phyloP scores from a whole-genome alignment of 2,797 vertebrate species.

The Pseudochaenichthys georgianus region DNA sequence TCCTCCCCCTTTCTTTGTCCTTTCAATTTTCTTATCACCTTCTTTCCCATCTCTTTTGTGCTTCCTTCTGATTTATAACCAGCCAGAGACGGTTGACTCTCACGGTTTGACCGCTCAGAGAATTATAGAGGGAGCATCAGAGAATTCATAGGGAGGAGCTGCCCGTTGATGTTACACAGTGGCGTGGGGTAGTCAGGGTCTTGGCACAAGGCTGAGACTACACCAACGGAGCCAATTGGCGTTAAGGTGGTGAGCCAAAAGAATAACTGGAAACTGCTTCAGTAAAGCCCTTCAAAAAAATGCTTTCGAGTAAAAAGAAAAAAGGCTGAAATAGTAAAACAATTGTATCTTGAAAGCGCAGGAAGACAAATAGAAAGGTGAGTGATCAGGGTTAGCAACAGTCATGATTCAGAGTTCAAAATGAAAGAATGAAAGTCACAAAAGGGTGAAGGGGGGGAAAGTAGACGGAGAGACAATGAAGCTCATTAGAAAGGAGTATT shows the following conservation, averaged over 20 bases:
- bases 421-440: constrained; percentile 69
- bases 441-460: constrained; percentile 54
- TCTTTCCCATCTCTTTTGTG: constrained; percentile 65
- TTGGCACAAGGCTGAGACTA: constrained; percentile 78
- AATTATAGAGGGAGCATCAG: constrained; percentile 59
- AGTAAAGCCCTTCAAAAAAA: constrained; percentile 78
- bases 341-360: constrained; percentile 86
- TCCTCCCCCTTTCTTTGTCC: constrained; percentile 55
- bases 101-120: constrained; percentile 60
- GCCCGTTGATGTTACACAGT: constrained; percentile 75
- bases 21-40: constrained; percentile 67
- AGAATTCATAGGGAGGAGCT: constrained; percentile 69
- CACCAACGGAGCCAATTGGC: constrained; percentile 81
- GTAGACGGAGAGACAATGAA: constrained; percentile 52
- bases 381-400: constrained; percentile 75
- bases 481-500: constrained; percentile 68
- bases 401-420: constrained; percentile 67
- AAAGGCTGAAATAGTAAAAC: constrained; percentile 77
- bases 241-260: constrained; percentile 78
- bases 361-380: constrained; percentile 84
- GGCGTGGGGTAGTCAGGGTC: constrained; percentile 56
- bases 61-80: constrained; percentile 72
- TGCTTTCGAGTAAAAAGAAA: constrained; percentile 59
- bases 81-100: constrained; percentile 62
- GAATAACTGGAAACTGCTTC: constrained; percentile 89